Conservation (phyloP, 1,140 invertebrate species). For the Lordiphosa stackelbergi region DNA sequence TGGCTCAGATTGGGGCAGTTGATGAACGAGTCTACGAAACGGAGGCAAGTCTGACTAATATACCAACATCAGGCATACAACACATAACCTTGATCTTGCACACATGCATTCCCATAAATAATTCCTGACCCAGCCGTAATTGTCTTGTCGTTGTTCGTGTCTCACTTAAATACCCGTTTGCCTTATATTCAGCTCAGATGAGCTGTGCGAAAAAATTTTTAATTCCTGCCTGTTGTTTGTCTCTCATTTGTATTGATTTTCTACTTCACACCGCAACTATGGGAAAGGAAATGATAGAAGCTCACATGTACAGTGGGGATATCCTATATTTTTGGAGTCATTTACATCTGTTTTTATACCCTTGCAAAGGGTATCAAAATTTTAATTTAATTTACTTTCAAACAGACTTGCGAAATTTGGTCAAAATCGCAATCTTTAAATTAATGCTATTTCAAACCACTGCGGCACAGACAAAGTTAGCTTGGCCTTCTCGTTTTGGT, state of each 20-base stretch:
- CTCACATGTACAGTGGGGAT: neutral
- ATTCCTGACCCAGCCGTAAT: conserved; percentile 13
- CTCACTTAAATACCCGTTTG: conserved; percentile 25
- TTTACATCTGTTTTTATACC: neutral
- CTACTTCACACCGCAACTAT: conserved; percentile 23
- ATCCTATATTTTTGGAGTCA: neutral
- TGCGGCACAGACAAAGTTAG: too few species aligned
- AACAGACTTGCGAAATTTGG: too few species aligned
- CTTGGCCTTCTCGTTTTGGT: neutral
- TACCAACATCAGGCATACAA: conserved; percentile 1
- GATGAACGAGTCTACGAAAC: conserved; percentile 32
- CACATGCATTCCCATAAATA: conserved; percentile 16
- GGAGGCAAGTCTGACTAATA: conserved; percentile 30
- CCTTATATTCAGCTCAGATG: conserved; percentile 26
- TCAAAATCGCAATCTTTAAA: too few species aligned
- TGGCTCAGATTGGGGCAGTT: conserved; percentile 30
- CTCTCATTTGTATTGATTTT: conserved; percentile 34
- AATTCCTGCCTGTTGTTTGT: conserved; percentile 16
- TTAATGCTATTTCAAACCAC: too few species aligned
- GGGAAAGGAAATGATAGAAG: neutral
- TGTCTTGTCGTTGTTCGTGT: conserved; percentile 19
- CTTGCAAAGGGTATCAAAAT: too few species aligned
- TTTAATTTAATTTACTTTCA: too few species aligned
- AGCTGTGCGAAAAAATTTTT: conserved; percentile 36
- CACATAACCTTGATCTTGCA: conserved; percentile 36